Conservation (phyloP, 2,113 vertebrate genomes). For the Paraplagusia blochii region DNA sequence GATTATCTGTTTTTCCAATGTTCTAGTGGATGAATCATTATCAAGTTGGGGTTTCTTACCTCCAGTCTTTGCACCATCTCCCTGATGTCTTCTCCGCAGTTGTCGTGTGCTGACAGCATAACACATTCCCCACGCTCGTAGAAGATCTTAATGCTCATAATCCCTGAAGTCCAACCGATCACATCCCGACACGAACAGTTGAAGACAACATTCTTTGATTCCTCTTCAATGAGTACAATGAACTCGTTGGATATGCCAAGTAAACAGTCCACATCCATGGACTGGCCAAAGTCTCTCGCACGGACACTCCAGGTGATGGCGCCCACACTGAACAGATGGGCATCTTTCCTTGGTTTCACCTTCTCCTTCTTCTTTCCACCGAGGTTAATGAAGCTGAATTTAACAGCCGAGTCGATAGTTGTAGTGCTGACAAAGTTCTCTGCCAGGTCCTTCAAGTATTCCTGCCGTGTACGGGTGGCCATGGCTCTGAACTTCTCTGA, state of each 20-base stretch:
- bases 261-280: slow-evolving; percentile 87
- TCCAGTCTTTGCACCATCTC: slow-evolving; percentile 93
- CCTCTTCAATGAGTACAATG: slow-evolving; percentile 91
- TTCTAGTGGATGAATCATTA: slow-evolving; percentile 1
- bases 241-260: slow-evolving; percentile 96
- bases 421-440: slow-evolving; percentile 95
- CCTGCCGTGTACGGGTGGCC: slow-evolving; percentile 94
- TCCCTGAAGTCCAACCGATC: slow-evolving; percentile 95
- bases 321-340: slow-evolving; percentile 86
- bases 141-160: slow-evolving; percentile 92
- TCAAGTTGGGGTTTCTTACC: slow-evolving; percentile 69
- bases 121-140: slow-evolving; percentile 96
- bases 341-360: slow-evolving; percentile 87
- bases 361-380: slow-evolving; percentile 96
- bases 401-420: slow-evolving; percentile 88
- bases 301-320: slow-evolving; percentile 92
- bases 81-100: slow-evolving; percentile 85
- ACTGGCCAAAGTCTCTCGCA: slow-evolving; percentile 89
- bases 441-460: slow-evolving; percentile 94
- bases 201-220: slow-evolving; percentile 93
- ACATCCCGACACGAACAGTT: slow-evolving; percentile 98
- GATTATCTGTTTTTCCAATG: slow-evolving; percentile 8
- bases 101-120: slow-evolving; percentile 86
- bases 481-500: slow-evolving; percentile 96
- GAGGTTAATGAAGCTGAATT: slow-evolving; percentile 97